Evolutionary conservation across 1,140 invertebrate species (phyloP).

Genomic region (Hycleus cichorii): DNA sequence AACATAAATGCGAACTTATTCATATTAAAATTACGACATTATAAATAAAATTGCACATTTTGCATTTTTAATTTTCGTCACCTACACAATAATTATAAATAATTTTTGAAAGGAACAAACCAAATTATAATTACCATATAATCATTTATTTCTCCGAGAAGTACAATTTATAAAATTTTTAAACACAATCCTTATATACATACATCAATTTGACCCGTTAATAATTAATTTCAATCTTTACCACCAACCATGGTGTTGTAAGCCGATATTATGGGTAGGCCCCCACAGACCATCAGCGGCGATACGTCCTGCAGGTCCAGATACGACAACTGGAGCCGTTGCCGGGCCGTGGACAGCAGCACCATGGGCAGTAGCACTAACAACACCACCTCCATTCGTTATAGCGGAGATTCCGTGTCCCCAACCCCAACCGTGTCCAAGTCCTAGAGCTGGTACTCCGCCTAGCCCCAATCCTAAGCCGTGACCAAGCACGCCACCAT

Average conservation of each 20-base stretch:
- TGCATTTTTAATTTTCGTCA: no score
- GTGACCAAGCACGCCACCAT: slow-evolving; percentile 9
- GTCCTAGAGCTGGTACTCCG: slow-evolving; percentile 2
- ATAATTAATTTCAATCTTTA: no score
- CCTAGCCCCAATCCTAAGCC: slow-evolving; percentile 19
- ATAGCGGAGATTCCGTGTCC: slow-evolving; percentile 2
- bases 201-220: no score
- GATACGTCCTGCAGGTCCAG: slow-evolving; percentile 14
- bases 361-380: slow-evolving; percentile 7
- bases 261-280: slow-evolving; percentile 6
- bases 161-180: no score
- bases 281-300: slow-evolving; percentile 15
- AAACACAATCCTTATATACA: no score
- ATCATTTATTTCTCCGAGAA: no score
- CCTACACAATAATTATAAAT: no score
- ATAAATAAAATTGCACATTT: no score
- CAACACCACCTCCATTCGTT: slow-evolving; percentile 10
- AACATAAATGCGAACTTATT: slow-evolving; percentile 20
- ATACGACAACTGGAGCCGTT: slow-evolving; percentile 11
- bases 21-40: slow-evolving; percentile 16
- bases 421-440: neutral
- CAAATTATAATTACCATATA: no score
- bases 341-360: slow-evolving; percentile 11
- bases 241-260: neutral
- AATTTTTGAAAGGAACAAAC: no score